Percentiles rank a stretch among this genome's conserved stretches.
Evolutionary conservation across 2,888 invertebrate species (phyloP).

Genomic region (Hemithea aestivaria): DNA sequence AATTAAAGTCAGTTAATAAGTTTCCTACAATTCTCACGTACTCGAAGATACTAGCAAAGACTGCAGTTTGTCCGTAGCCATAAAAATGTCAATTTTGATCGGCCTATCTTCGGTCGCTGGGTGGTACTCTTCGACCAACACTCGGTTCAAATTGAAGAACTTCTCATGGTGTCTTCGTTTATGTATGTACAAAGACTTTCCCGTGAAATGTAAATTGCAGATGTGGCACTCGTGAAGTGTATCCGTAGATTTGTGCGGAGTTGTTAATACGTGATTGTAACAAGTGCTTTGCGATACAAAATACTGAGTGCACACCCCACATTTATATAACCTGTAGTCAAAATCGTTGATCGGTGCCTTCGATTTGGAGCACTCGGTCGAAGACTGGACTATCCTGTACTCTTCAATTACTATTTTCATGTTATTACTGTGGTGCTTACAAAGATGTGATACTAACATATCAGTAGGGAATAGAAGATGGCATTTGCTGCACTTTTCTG

Average conservation of each 20-base stretch:
- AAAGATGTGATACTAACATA: conserved; percentile 36
- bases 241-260: conserved; percentile 25
- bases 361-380: conserved; percentile 1
- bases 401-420: conserved; percentile 16
- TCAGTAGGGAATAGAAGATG: conserved; percentile 36
- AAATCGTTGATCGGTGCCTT: not conserved
- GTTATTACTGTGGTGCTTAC: conserved; percentile 39
- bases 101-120: conserved; percentile 6
- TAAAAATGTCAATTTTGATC: conserved; percentile 30
- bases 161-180: conserved; percentile 39
- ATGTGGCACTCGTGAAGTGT: conserved; percentile 41
- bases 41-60: conserved; percentile 48
- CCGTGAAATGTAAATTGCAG: conserved; percentile 48
- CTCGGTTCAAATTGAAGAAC: conserved; percentile 38
- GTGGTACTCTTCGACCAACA: conserved; percentile 43
- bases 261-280: conserved; percentile 33
- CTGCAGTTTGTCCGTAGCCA: conserved; percentile 40
- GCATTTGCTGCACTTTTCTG: conserved; percentile 44
- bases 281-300: conserved; percentile 38
- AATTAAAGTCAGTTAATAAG: too few species aligned
- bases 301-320: conserved; percentile 46
- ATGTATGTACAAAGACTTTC: conserved; percentile 39
- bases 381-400: conserved; percentile 8
- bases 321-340: conserved; percentile 27
- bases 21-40: too few species aligned